These are phyloP conservation scores for Morone saxatilis DNA, from an alignment of 2,113 vertebrate species.

Conservation along the genomic window DNA sequence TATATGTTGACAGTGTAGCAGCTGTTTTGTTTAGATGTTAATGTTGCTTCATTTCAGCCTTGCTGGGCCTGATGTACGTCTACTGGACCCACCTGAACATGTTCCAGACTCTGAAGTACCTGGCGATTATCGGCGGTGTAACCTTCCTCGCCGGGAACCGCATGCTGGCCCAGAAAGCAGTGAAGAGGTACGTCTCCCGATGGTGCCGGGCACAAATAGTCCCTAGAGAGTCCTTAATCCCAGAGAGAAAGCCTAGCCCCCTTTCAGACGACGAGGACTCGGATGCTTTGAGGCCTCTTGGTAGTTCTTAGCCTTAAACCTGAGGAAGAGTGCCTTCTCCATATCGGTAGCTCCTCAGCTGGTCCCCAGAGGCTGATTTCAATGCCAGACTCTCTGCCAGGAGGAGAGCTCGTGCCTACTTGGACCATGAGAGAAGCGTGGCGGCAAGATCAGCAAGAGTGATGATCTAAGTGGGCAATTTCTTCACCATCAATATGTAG, in stretches of 20 bases:
- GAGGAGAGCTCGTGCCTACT: slow-evolving; percentile 45
- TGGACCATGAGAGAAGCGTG: slow-evolving; percentile 39
- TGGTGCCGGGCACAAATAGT: slow-evolving; percentile 11
- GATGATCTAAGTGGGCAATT: slow-evolving; percentile 56
- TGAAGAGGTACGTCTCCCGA: slow-evolving; percentile 89
- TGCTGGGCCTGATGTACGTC: slow-evolving; percentile 97
- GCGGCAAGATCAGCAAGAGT: slow-evolving; percentile 30
- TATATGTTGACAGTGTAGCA: background rate
- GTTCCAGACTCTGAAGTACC: slow-evolving; percentile 99
- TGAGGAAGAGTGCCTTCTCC: slow-evolving; percentile 16
- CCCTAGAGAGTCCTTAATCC: slow-evolving; percentile 51
- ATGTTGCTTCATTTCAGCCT: slow-evolving; percentile 81
- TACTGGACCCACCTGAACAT: slow-evolving; percentile 99
- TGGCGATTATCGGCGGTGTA: slow-evolving; percentile 93
- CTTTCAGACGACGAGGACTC: slow-evolving; percentile 10
- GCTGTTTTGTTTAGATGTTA: background rate
- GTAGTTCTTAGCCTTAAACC: slow-evolving; percentile 45
- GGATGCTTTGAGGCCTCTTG: slow-evolving; percentile 34
- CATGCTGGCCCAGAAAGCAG: slow-evolving; percentile 98
- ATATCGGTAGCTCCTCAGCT: slow-evolving; percentile 36
- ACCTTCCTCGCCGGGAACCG: slow-evolving; percentile 98
- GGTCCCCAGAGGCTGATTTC: slow-evolving; percentile 28
- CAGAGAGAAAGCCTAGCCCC: slow-evolving; percentile 10
- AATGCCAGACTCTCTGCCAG: slow-evolving; percentile 10
- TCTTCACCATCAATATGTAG: slow-evolving; percentile 64